phyloP scores from a whole-genome alignment of 2,797 vertebrate genomes.

The Taeniopygia guttata region DNA sequence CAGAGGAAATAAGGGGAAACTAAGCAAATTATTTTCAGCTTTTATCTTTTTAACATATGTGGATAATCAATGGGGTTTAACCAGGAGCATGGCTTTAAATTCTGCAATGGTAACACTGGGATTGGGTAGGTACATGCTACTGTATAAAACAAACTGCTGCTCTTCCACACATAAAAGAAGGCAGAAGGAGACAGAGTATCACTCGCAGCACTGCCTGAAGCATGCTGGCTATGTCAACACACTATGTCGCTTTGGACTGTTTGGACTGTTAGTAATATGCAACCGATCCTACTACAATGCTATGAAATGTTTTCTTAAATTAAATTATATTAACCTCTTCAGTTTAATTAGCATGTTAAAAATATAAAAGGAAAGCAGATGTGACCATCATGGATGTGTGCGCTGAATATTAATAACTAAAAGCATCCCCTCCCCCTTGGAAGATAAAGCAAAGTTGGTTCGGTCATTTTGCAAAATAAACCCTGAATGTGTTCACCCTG shows the following conservation, averaged over 20 bases:
- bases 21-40: background rate
- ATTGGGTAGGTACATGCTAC: conserved; percentile 51
- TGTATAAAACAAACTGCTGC: conserved; percentile 34
- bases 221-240: conserved; percentile 76
- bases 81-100: background rate
- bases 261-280: conserved; percentile 73
- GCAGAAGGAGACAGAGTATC: conserved; percentile 70
- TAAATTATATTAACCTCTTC: conserved; percentile 58
- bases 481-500: background rate
- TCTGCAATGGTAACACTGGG: background rate
- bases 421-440: conserved; percentile 28
- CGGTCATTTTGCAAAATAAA: conserved; percentile 21
- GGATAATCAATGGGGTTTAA: background rate
- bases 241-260: conserved; percentile 71
- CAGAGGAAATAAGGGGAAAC: background rate
- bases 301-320: conserved; percentile 41
- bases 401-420: conserved; percentile 36
- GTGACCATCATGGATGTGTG: conserved; percentile 36
- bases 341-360: conserved; percentile 56
- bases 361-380: conserved; percentile 54
- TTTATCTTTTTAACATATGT: background rate
- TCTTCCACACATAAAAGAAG: conserved; percentile 57
- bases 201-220: conserved; percentile 71
- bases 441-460: conserved; percentile 51
- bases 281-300: conserved; percentile 54